Conservation (phyloP, 2,797 vertebrate species). For the Coendou prehensilis region DNA sequence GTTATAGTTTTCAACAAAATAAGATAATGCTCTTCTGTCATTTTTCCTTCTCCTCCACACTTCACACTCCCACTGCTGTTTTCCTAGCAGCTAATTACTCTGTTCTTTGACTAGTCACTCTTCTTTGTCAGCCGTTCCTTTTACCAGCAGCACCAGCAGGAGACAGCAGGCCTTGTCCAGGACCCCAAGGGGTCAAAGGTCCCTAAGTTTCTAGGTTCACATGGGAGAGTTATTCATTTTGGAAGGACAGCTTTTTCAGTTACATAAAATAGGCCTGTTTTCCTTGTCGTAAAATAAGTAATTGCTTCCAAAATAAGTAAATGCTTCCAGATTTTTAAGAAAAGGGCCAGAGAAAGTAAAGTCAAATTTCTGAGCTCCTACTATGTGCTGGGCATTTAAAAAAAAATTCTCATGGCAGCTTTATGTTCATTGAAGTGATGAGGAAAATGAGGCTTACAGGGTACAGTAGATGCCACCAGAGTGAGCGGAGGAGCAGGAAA, state of each 20-base stretch:
- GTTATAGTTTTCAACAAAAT: conserved; percentile 65
- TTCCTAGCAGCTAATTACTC: conserved; percentile 69
- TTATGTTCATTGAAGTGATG: not conserved
- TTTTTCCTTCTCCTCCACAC: conserved; percentile 39
- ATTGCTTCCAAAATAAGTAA: not conserved
- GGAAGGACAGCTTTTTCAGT: conserved; percentile 16
- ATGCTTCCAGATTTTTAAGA: conserved; percentile 10
- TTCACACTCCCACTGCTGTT: conserved; percentile 72
- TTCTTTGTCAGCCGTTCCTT: conserved; percentile 2
- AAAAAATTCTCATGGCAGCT: not conserved
- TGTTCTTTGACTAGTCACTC: conserved; percentile 66
- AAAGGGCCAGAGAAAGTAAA: not conserved
- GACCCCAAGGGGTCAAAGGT: not conserved
- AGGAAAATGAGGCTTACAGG: not conserved
- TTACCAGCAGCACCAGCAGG: not conserved
- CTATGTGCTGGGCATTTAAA: not conserved
- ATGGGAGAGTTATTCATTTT: not conserved
- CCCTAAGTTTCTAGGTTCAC: not conserved
- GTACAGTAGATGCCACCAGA: not conserved
- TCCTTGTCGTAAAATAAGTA: not conserved
- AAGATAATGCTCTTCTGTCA: conserved; percentile 61
- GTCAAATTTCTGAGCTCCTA: not conserved
- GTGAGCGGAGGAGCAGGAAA: rapidly evolving
- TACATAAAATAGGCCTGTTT: not conserved
- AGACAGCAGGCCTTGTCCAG: not conserved